phyloP scores from a whole-genome alignment of 2,888 invertebrate species.

The Agrotis ipsilon region DNA sequence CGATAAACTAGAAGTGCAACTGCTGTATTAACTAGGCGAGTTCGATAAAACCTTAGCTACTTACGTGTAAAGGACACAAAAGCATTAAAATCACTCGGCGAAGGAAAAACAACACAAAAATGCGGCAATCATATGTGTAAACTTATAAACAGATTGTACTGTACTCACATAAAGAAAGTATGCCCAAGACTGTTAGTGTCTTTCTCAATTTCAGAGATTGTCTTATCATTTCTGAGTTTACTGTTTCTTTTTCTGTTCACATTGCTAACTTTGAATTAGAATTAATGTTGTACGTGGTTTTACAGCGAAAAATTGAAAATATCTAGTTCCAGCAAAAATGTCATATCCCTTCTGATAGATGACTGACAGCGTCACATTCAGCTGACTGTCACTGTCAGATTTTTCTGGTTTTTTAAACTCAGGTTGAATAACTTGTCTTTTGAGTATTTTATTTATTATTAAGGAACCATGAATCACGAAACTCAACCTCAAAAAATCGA shows the following conservation, averaged over 20 bases:
- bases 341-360: conserved; percentile 28
- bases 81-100: conserved; percentile 26
- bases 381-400: conserved; percentile 53
- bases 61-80: conserved; percentile 12
- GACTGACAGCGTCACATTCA: conserved; percentile 58
- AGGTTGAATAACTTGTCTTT: conserved; percentile 1
- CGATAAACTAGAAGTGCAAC: background rate
- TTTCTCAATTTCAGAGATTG: conserved; percentile 86
- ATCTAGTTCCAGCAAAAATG: conserved; percentile 18
- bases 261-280: conserved; percentile 74
- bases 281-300: conserved; percentile 52
- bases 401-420: background rate
- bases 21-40: conserved; percentile 10
- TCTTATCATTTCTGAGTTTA: conserved; percentile 86
- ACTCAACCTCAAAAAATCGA: background rate
- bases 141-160: conserved; percentile 56
- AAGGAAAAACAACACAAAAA: conserved; percentile 52
- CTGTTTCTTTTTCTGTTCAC: conserved; percentile 73
- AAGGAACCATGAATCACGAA: too few species aligned
- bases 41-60: conserved; percentile 16
- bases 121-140: conserved; percentile 51
- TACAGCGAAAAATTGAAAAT: conserved; percentile 43
- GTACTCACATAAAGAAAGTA: conserved; percentile 83
- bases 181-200: conserved; percentile 80
- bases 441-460: background rate